Evolutionary conservation across 2,797 vertebrate species (phyloP), one percentile per base, ranked within the genome.

Genomic region (Fratercula arctica): DNA sequence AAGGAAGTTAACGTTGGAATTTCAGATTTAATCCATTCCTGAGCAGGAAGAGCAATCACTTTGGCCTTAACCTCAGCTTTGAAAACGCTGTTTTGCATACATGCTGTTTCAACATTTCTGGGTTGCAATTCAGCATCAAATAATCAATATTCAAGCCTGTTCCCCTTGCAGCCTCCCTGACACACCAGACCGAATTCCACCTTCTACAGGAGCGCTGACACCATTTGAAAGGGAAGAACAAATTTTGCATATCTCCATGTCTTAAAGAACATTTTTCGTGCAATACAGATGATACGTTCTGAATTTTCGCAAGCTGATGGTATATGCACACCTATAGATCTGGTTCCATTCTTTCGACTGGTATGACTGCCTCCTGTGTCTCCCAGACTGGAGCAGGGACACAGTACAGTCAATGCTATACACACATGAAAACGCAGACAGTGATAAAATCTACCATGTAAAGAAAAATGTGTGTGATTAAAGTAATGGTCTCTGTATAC

Each of bases 51-150:
- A 96, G 83, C 92, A 95, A 96, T 92, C 92, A 89, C 88, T 95
- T 95, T 95, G 90, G 94, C 94, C 92, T 96, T 92, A 91, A 93
- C 94, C 95, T 85, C 80, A 85, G 81, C 95, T 95, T 64, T 78
- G 81, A 85, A 87, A 84, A 67, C 53, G 12, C 93, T 94, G 70
- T 1, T 97, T 96, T 96, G 93, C 96, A 97, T 95, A 96, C 88
- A 61, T 95, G 96, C 96, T 97, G 96, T 10, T 97, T 97, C 96
- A 96, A 97, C 96, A 96, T 33, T 96, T 95, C 96, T 96, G 78
- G 81, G 61, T 66, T 95, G 93, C 94, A 96, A 95, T 94, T 96
- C 93, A 97, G 96, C 96, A 95, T 50, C 90, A 90, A 95, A 92
- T 91, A 96, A 97, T 97, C 96, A 96, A 97, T 97, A 96, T 95